These are phyloP conservation scores for Anableps anableps DNA, from an alignment of 2,797 vertebrate species.

Conservation along the genomic window DNA sequence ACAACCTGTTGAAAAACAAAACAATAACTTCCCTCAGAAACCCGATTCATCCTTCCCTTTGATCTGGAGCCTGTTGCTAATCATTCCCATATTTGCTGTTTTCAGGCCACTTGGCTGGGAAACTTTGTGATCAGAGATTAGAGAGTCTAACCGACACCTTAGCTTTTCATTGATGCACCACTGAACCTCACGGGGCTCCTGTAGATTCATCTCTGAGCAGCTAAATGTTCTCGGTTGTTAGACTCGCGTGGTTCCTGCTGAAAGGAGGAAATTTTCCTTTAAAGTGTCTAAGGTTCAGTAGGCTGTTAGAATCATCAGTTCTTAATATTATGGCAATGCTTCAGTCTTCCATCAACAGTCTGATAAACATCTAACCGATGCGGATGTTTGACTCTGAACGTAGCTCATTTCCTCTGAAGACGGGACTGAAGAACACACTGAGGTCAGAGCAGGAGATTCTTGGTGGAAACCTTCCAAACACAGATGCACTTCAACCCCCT, in stretches of 20 bases:
- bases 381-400: no score
- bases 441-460: not conserved
- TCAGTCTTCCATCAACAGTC: not conserved
- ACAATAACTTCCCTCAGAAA: no score
- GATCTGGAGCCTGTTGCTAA: not conserved
- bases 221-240: not conserved
- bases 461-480: not conserved
- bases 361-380: no score
- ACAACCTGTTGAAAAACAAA: not conserved
- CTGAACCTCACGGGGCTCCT: not conserved
- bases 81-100: not conserved
- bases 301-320: not conserved
- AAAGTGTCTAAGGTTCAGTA: not conserved
- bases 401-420: no score
- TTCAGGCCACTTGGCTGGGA: not conserved
- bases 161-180: not conserved
- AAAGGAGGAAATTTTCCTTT: not conserved
- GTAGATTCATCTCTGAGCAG: not conserved
- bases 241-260: not conserved
- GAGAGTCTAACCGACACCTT: not conserved
- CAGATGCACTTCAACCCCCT: no score
- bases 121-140: not conserved
- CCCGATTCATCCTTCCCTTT: not conserved
- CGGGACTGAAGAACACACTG: not conserved
- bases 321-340: no score